Evolutionary conservation across 53 echinoderm and acorn worm species (phyloP), one percentile per base, ranked within the genome.

Genomic region (Paracentrotus lividus): DNA sequence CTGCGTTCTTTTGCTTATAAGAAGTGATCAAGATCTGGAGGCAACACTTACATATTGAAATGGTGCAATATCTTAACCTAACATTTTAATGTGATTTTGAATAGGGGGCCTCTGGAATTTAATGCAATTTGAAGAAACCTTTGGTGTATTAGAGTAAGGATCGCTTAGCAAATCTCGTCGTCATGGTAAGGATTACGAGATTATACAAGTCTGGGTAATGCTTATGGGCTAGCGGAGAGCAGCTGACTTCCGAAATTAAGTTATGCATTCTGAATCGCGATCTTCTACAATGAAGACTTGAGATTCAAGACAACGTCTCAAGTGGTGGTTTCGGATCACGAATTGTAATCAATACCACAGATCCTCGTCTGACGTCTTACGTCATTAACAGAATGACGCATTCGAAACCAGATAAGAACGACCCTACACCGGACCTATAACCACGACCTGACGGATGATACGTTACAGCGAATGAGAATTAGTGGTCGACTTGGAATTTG

Each of bases 231-330:
- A 40, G 72, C 72, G 15, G 12, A 40, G 72, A 67, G 31, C 67
- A 67, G 61, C n/a, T n/a, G 32, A 40, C 72, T 72, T 68, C 68
- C 15, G 68, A 68, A 65, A 68, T 68, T 72, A n/a, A 13, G 72
- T 21, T 38, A 40, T 72, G 72, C 72, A 72, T 38, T 36, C 72
- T 72, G 36, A 40, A 72, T 20, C 40, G 36, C 72, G 36, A 36
- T n/a, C 72, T 38, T 64, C 64, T 72, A 32, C 31, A 29, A 7
- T 16, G 16, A 20, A 20, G 69, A 69, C 69, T 69, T 69, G 5
- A 38, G 38, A 72, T 40, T 72, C 72, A 40, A 69, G 72, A 9
- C 3, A 18, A 40, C 36, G 72, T 72, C 72, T 72, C n/a, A 40
- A 72, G 72, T 18, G 72, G 18, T 20, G 72, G 72, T 72, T 40